Base-by-base conservation (phyloP, 2,113 vertebrate species). In the Clarias macrocephalus region DNA sequence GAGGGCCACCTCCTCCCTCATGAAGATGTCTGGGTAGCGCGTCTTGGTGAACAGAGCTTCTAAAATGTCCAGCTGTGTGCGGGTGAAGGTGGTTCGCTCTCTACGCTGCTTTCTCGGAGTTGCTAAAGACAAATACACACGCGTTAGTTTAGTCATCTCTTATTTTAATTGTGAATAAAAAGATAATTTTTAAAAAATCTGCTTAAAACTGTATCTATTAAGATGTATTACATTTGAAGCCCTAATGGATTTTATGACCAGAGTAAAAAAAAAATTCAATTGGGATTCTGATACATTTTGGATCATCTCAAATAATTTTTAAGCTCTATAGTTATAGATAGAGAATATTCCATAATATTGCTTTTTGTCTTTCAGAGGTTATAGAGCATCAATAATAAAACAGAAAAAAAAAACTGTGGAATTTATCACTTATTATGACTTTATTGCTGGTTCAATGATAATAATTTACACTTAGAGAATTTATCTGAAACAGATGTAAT, bases 1-100 rank as follows among this genome's bases (percentile, higher is more conserved):
- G 85, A 96, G 95, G 2, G 96, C 96, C 89, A 97, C 96, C 90
- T 97, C 96, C 90, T 97, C 96, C 60, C 96, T 94, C 96, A 97
- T 97, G 92, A 97, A 97, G 93, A 97, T 97, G 93, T 97, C 96
- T 2, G 96, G 96, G 90, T 97, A 97, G 88, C 96, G 95, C 1
- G 96, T 97, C 90, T 97, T 97, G 80, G 96, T 95, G 91, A 97
- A 97, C 52, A 97, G 91, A 0, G 96, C 93, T 89, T 96, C 96
- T 87, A 97, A 83, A 88, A 97, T 96, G 90, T 97, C 96, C 86
- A 97, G 94, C 88, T 97, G 96, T 0, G 96, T 96, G 6, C 96
- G 93, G 0, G 96, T 97, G 91, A 97, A 97, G 23, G 96, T 96
- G 9, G 96, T 97, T 73, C 96, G 94, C 88, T 97, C 96, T 4